phyloP scores from a whole-genome alignment of 2,888 invertebrate genomes.

The Eurois occulta region DNA sequence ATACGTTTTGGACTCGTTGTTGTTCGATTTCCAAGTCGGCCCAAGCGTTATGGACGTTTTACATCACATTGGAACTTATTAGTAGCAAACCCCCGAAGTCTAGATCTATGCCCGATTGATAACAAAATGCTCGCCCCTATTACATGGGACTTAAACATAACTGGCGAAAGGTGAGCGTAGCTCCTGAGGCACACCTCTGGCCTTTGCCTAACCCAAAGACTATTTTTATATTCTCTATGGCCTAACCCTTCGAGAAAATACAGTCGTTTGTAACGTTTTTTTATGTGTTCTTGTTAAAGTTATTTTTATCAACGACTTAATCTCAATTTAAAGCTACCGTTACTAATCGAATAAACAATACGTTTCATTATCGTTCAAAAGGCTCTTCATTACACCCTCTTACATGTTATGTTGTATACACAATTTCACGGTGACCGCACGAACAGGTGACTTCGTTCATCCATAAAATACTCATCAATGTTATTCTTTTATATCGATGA shows the following conservation, averaged over 20 bases:
- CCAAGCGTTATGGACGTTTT: neutral
- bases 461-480: conserved; percentile 66
- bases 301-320: conserved; percentile 9
- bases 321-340: neutral
- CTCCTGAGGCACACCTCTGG: neutral
- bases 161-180: neutral
- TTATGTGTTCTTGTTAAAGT: neutral
- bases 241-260: neutral
- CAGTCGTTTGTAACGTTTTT: neutral
- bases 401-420: conserved; percentile 12
- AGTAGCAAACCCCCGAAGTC: neutral
- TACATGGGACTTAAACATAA: neutral
- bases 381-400: conserved; percentile 46
- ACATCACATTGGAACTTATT: neutral
- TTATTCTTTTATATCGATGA: conserved; percentile 46
- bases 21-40: neutral
- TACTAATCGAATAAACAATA: conserved; percentile 15
- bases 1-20: neutral
- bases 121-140: neutral
- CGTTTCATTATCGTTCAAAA: conserved; percentile 39
- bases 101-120: neutral
- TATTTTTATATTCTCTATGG: too few species aligned
- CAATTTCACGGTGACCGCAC: conserved; percentile 74
- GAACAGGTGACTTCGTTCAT: conserved; percentile 69
- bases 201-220: too few species aligned